A percentile compares a stretch with the other conserved stretches of the same genome.
Evolutionary conservation across 2,113 vertebrate genomes (phyloP).

Genomic region (Antechinus stuartii): DNA sequence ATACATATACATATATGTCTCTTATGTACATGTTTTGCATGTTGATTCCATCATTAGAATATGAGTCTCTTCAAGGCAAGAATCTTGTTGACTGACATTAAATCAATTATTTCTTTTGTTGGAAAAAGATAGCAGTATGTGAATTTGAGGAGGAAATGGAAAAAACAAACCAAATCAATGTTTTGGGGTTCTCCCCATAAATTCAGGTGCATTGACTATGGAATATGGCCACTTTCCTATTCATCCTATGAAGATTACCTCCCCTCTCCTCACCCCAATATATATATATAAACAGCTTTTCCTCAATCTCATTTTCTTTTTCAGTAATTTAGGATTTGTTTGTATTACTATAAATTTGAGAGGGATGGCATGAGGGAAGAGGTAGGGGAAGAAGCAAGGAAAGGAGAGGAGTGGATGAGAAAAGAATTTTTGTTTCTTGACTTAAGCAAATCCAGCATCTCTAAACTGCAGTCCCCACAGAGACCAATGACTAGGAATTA

Average conservation of each 20-base stretch:
- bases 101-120: neutral
- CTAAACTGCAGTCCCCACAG: neutral
- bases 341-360: neutral
- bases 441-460: neutral
- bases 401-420: neutral
- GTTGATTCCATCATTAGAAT: too few relatives aligned
- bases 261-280: neutral
- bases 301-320: neutral
- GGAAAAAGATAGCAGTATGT: neutral
- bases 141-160: neutral
- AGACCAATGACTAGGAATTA: neutral
- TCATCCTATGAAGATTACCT: neutral
- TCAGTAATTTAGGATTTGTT: conserved; percentile 20
- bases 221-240: neutral
- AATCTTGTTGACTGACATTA: neutral
- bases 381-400: neutral
- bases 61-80: too few relatives aligned
- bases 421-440: neutral
- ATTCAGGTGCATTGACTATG: neutral
- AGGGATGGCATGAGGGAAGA: neutral
- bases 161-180: neutral
- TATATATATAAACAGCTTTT: neutral
- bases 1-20: too few relatives aligned
- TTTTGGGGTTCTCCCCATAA: neutral
- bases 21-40: too few relatives aligned